These are phyloP conservation scores for Nicator chloris DNA, from an alignment of 2,113 vertebrate genomes.

Conservation along the genomic window DNA sequence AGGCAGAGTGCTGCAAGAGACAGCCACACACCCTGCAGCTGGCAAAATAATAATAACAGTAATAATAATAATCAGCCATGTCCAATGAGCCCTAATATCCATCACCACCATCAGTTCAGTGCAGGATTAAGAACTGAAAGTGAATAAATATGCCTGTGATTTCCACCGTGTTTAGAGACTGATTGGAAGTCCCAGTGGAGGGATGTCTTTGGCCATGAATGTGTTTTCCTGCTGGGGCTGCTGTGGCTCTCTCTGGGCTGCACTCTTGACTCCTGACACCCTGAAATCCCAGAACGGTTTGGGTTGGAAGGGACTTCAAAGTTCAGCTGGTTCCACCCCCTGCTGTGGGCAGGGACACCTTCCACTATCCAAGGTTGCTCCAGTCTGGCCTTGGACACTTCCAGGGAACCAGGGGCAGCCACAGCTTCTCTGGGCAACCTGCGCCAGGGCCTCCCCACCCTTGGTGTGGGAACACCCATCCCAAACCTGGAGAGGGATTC, in stretches of 20 bases:
- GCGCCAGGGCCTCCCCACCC: not conserved
- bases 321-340: not conserved
- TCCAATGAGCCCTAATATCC: slow-evolving; percentile 52
- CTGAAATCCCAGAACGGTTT: not conserved
- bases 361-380: accelerated
- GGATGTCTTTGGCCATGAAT: not conserved
- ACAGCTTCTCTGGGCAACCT: not conserved
- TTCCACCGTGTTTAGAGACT: not conserved
- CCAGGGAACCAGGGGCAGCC: not conserved
- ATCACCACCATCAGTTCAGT: slow-evolving; percentile 8
- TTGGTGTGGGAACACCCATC: not conserved
- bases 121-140: not conserved
- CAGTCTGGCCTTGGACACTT: not conserved
- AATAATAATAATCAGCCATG: slow-evolving; percentile 51
- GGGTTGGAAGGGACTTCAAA: not conserved
- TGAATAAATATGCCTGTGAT: not conserved
- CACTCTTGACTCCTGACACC: not conserved
- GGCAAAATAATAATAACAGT: slow-evolving; percentile 44
- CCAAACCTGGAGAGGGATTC: not conserved
- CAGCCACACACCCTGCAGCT: not conserved
- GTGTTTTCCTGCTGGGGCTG: accelerated
- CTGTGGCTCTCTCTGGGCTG: not conserved
- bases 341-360: not conserved
- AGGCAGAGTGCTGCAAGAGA: not conserved
- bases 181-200: not conserved